Percentiles rank a stretch among this genome's conserved stretches.
phyloP scores from a whole-genome alignment of 2,888 invertebrate species.

The Galeopsomyia nigrocyanea region DNA sequence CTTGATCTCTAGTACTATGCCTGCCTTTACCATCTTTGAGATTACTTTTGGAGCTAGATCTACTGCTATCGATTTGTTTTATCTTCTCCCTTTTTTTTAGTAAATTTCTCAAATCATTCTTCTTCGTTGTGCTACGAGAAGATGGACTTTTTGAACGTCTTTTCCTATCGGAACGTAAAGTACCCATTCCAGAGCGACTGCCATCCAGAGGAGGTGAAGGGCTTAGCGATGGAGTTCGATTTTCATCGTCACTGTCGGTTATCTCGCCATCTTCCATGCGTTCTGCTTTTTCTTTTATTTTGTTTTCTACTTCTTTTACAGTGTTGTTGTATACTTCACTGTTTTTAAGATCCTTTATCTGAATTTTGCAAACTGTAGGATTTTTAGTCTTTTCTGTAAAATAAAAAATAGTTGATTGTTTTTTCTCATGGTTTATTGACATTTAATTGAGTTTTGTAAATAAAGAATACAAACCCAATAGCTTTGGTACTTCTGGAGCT shows the following conservation, averaged over 20 bases:
- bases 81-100: constrained; percentile 63
- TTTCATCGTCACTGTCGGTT: constrained; percentile 64
- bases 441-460: constrained; percentile 4
- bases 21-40: constrained; percentile 51
- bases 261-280: constrained; percentile 77
- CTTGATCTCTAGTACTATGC: constrained; percentile 36
- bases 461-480: constrained; percentile 57
- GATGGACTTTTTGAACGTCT: constrained; percentile 53
- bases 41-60: constrained; percentile 49
- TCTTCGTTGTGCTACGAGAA: constrained; percentile 46
- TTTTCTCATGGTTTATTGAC: constrained; percentile 4
- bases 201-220: constrained; percentile 55
- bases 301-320: constrained; percentile 76
- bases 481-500: constrained; percentile 60
- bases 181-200: constrained; percentile 48
- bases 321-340: constrained; percentile 78
- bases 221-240: constrained; percentile 62
- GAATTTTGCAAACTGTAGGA: constrained; percentile 72
- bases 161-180: constrained; percentile 49
- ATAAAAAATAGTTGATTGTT: constrained; percentile 11
- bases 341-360: constrained; percentile 79
- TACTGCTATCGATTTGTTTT: constrained; percentile 50
- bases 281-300: constrained; percentile 74
- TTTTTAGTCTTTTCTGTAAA: constrained; percentile 63
- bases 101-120: constrained; percentile 60